Conservation (phyloP, 2,113 vertebrate genomes). For the Vombatus ursinus region DNA sequence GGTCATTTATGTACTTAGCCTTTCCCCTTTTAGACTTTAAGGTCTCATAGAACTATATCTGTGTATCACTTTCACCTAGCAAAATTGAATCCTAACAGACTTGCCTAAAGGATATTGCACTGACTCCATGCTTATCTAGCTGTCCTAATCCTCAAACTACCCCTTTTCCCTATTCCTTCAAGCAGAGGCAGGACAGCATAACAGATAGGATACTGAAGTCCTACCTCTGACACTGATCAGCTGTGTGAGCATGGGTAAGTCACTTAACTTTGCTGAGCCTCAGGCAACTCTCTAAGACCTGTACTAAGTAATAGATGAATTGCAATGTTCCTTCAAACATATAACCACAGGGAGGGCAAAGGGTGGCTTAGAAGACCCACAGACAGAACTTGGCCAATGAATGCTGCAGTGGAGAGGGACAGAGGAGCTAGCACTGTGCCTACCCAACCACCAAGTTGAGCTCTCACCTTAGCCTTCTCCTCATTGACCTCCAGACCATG, state of each 20-base stretch:
- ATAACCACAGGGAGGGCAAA: not conserved
- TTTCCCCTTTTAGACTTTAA: not conserved
- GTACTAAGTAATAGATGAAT: not conserved
- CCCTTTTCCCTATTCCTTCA: not conserved
- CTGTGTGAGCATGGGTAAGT: not conserved
- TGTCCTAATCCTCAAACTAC: not conserved
- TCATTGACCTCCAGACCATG: not conserved
- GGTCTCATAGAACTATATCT: not conserved
- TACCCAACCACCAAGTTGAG: not conserved
- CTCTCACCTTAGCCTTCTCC: not conserved
- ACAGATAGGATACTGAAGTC: not conserved
- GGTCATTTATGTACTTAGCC: not conserved
- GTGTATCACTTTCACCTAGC: not conserved
- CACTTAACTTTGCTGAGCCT: not conserved
- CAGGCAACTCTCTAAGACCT: not conserved
- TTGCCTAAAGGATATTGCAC: not conserved
- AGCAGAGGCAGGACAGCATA: not conserved
- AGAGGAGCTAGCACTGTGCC: constrained; percentile 36
- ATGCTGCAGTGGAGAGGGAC: not conserved
- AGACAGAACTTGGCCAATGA: not conserved
- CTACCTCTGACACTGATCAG: not conserved
- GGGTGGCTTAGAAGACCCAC: not conserved
- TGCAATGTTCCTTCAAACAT: not conserved
- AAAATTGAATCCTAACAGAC: not conserved
- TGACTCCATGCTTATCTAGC: not conserved